Evolutionary conservation across 2,797 vertebrate genomes (phyloP).

Genomic region (Gobio occitaniae): DNA sequence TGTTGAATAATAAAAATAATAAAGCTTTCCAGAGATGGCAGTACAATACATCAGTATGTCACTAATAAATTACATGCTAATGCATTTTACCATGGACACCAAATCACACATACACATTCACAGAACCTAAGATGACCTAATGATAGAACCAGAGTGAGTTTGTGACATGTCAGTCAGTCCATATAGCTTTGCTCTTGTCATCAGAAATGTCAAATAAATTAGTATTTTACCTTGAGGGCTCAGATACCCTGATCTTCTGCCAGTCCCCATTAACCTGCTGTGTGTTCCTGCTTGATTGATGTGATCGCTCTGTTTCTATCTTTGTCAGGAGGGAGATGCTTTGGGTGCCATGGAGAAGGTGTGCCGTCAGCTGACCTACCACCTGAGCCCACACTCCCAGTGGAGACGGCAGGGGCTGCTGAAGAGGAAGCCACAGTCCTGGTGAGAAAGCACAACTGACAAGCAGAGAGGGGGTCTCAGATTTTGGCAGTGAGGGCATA

Average conservation of each 20-base stretch:
- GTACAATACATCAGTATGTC: conserved; percentile 9
- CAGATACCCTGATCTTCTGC: conserved; percentile 20
- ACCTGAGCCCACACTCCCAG: conserved; percentile 96
- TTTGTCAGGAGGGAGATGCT: conserved; percentile 88
- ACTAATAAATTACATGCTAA: conserved; percentile 8
- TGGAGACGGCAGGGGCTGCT: conserved; percentile 92
- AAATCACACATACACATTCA: conserved; percentile 30
- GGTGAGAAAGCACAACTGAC: conserved; percentile 79
- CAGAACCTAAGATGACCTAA: conserved; percentile 22
- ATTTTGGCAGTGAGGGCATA: conserved; percentile 6
- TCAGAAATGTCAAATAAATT: conserved; percentile 32
- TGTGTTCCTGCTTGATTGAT: conserved; percentile 31
- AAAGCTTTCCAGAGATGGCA: conserved; percentile 21
- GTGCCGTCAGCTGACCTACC: conserved; percentile 97
- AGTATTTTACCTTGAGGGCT: conserved; percentile 18
- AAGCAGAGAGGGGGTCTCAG: neutral
- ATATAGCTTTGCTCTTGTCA: conserved; percentile 35
- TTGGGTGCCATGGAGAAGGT: conserved; percentile 96
- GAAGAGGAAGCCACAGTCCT: conserved; percentile 95
- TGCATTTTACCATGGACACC: conserved; percentile 12
- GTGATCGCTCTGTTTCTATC: neutral
- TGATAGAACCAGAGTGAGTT: conserved; percentile 1
- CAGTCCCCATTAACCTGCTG: conserved; percentile 37
- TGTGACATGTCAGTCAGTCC: conserved; percentile 17
- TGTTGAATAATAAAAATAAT: conserved; percentile 15